These are phyloP conservation scores for Antechinus flavipes DNA, from an alignment of 2,113 vertebrate genomes.

Conservation along the genomic window DNA sequence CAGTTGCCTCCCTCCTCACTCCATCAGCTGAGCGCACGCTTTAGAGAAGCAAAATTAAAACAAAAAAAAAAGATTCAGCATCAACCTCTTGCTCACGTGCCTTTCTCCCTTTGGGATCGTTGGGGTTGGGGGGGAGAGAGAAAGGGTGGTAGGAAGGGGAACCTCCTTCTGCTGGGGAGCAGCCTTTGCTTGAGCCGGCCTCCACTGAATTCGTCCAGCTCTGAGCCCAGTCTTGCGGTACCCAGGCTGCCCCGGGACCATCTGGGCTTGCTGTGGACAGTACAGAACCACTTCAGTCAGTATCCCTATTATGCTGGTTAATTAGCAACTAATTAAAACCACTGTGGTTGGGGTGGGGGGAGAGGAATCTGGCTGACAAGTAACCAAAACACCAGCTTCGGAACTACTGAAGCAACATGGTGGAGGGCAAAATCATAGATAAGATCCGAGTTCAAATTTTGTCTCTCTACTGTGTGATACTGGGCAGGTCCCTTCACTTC, in stretches of 20 bases:
- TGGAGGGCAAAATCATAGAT: neutral
- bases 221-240: too few relatives aligned
- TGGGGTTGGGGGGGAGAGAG: neutral
- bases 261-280: neutral
- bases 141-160: neutral
- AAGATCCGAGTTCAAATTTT: neutral
- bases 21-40: conserved; percentile 85
- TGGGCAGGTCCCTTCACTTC: neutral
- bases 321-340: neutral
- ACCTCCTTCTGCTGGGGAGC: neutral
- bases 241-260: too few relatives aligned
- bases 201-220: neutral
- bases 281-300: too few relatives aligned
- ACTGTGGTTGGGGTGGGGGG: neutral
- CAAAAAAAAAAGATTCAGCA: conserved; percentile 89
- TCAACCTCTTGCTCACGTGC: conserved; percentile 76
- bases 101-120: conserved; percentile 66
- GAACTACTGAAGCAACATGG: neutral
- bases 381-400: neutral
- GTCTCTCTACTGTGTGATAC: neutral
- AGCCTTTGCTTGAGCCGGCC: too few relatives aligned
- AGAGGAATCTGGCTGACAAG: neutral
- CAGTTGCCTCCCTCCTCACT: conserved; percentile 73
- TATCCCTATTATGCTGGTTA: neutral
- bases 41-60: conserved; percentile 89